A percentile compares a stretch with the other conserved stretches of the same genome.
These are phyloP conservation scores for Drosophila albomicans DNA, from an alignment of 1,140 invertebrate species.

Conservation along the genomic window DNA sequence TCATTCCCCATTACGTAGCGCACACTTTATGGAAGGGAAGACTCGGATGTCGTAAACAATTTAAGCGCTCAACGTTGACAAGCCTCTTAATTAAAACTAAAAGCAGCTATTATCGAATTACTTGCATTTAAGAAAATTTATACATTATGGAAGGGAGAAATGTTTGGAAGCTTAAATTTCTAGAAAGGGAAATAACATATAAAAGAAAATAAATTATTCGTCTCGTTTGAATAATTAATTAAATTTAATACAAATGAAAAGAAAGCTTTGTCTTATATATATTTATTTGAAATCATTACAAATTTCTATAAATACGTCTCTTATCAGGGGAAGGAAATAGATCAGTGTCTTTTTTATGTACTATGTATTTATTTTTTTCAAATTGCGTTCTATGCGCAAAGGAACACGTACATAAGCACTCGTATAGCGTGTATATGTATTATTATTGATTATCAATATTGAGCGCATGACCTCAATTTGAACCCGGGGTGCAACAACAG, in stretches of 20 bases:
- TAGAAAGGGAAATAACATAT: not conserved
- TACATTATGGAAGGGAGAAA: not conserved
- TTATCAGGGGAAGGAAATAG: slow-evolving; percentile 30
- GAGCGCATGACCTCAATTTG: slow-evolving; percentile 56
- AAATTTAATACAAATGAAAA: too few relatives aligned
- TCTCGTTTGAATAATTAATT: too few relatives aligned
- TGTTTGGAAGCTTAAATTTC: not conserved
- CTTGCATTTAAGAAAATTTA: not conserved
- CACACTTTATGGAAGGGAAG: not conserved
- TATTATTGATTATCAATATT: slow-evolving; percentile 53
- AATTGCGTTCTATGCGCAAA: slow-evolving; percentile 10
- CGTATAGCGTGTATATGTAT: not conserved
- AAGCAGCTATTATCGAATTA: slow-evolving; percentile 5
- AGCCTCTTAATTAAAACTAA: slow-evolving; percentile 3
- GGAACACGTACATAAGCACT: not conserved
- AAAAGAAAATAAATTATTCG: too few relatives aligned
- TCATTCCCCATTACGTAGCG: not conserved
- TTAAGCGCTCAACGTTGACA: not conserved
- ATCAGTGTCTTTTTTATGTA: slow-evolving; percentile 22
- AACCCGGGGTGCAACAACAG: slow-evolving; percentile 3
- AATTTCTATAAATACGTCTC: slow-evolving; percentile 10
- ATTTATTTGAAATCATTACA: not conserved
- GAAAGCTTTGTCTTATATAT: not conserved
- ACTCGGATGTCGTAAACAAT: not conserved
- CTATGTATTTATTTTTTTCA: not conserved